Evolutionary conservation across 2,797 vertebrate species (phyloP).

Genomic region (Chrysocyon brachyurus): DNA sequence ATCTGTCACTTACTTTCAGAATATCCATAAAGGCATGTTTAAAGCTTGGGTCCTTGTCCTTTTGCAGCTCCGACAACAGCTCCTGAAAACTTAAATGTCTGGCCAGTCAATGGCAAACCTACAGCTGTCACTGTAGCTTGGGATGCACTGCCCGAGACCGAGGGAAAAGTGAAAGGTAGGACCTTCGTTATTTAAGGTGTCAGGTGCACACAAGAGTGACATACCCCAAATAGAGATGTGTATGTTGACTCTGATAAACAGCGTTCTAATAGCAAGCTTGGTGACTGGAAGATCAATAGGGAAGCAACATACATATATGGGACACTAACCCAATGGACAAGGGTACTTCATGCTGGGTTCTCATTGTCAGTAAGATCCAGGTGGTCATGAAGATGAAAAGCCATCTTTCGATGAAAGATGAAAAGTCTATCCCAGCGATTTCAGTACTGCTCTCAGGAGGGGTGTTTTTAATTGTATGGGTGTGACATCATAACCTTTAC

Average conservation of each 20-base stretch:
- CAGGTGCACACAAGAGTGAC: not conserved
- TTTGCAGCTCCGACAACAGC: slow-evolving; percentile 94
- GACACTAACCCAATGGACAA: not conserved
- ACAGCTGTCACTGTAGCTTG: slow-evolving; percentile 95
- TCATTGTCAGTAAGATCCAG: not conserved
- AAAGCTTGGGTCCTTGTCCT: not conserved
- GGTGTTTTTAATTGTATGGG: not conserved
- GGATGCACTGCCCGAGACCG: slow-evolving; percentile 95
- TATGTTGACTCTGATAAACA: not conserved
- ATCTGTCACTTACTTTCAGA: not conserved
- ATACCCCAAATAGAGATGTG: not conserved
- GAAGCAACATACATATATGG: accelerated
- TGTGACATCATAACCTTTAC: not conserved
- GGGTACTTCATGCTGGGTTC: not conserved
- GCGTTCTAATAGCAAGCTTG: not conserved
- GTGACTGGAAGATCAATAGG: not conserved
- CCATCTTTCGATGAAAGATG: not conserved
- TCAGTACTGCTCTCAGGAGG: not conserved
- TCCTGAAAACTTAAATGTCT: slow-evolving; percentile 97
- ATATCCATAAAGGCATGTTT: accelerated
- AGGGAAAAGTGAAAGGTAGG: slow-evolving; percentile 97
- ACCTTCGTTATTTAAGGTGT: not conserved
- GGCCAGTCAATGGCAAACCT: slow-evolving; percentile 94
- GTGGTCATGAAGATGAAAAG: not conserved
- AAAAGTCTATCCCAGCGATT: too few species aligned